phyloP scores from a whole-genome alignment of 2,888 invertebrate genomes.

The Labia minor region DNA sequence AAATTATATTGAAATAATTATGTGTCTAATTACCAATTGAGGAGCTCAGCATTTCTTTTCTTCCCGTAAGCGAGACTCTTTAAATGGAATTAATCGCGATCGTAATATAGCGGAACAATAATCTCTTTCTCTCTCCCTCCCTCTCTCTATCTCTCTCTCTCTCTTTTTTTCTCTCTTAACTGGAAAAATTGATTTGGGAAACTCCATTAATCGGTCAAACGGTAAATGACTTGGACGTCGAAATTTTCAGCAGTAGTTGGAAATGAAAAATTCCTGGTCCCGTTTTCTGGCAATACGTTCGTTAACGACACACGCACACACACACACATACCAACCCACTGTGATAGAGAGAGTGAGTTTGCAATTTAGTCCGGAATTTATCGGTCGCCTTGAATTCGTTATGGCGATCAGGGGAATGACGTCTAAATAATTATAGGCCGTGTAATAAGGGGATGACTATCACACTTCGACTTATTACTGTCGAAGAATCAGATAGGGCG shows the following conservation, averaged over 20 bases:
- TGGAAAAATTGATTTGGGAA: neutral
- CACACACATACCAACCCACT: too few species aligned
- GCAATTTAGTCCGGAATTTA: neutral
- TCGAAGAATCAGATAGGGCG: neutral
- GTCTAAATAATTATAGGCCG: slow-evolving; percentile 8
- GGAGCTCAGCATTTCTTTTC: neutral
- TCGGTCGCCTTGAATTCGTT: slow-evolving; percentile 7
- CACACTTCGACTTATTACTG: neutral
- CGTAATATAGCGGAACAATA: neutral
- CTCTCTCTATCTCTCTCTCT: neutral
- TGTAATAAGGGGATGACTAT: slow-evolving; percentile 13
- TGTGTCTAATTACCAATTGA: neutral
- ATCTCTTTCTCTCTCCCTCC: too few species aligned
- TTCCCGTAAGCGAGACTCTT: neutral
- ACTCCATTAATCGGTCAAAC: neutral
- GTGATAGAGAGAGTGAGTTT: neutral
- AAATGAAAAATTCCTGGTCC: neutral
- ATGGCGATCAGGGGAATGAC: neutral
- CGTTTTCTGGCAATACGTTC: neutral
- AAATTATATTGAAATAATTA: neutral
- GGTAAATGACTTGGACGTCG: neutral
- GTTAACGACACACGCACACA: neutral
- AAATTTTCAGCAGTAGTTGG: neutral
- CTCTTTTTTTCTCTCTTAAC: neutral
- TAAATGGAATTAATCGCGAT: neutral